Percentiles rank a stretch among this genome's conserved stretches.
Evolutionary conservation across 1,140 invertebrate genomes (phyloP).

Genomic region (Leptinotarsa undecemlineata): DNA sequence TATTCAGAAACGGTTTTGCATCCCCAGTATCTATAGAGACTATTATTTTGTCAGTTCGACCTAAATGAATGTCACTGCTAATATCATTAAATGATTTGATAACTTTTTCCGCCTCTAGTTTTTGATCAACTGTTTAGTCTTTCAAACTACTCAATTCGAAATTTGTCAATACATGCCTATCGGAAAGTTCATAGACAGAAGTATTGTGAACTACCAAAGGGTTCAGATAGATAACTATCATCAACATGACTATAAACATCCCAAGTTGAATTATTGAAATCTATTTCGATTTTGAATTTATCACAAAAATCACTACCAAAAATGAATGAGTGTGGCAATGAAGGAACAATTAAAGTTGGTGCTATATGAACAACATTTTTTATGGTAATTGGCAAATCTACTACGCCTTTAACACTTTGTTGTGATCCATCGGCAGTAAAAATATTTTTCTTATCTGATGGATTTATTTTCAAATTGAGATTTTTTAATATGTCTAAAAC

Average conservation of each 20-base stretch:
- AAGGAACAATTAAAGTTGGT: background rate
- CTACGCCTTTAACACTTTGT: background rate
- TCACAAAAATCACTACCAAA: too few relatives aligned
- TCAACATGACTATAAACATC: background rate
- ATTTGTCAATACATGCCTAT: too few relatives aligned
- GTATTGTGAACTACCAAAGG: background rate
- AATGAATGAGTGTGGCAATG: too few relatives aligned
- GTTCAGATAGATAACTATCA: background rate
- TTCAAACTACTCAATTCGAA: background rate
- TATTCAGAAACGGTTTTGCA: conserved; percentile 26
- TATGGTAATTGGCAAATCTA: background rate
- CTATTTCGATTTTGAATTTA: background rate
- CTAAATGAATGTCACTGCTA: background rate
- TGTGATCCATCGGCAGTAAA: conserved; percentile 7
- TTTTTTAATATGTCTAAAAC: background rate
- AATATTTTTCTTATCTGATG: background rate
- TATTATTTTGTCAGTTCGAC: conserved; percentile 12
- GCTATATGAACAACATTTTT: too few relatives aligned
- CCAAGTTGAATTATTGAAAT: background rate
- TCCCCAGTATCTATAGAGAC: conserved; percentile 39
- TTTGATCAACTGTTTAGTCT: background rate
- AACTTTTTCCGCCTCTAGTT: background rate
- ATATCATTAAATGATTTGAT: conserved; percentile 1
- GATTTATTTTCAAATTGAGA: background rate
- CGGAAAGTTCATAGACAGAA: too few relatives aligned